Evolutionary conservation across 1,140 invertebrate species (phyloP), one percentile per base, ranked within the genome.

Genomic region (Pogonomyrmex californicus): DNA sequence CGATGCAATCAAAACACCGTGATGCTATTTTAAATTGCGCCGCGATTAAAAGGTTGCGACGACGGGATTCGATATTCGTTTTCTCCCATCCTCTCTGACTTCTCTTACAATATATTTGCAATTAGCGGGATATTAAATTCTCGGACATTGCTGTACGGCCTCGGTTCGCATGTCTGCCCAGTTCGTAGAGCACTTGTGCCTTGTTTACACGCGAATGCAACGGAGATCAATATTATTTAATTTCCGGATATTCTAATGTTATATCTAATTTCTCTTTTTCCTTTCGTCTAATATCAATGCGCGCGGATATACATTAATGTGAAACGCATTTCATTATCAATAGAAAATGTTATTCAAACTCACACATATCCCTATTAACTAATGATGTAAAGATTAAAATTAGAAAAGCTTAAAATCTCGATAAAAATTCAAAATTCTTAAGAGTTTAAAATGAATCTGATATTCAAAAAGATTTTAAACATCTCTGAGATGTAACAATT

Each of bases 31-130:
- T 56, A 71, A 70, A 82, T 82, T 82, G 65, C 23, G 51, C 14
- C n/a, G 44, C 41, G 68, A 83, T 83, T 83, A 83, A 83, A 75
- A 82, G 51, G 38, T 82, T 58, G 38, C 12, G 30, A 58, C 38
- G 51, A 14, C 44, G 17, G 7, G 68, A 75, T 75, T 73, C n/a
- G 41, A 82, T 82, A 73, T 82, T 23, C 79, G 41, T 38, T 83
- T 75, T 0, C 47, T 60, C 30, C 33, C 4, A 38, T 83, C 9
- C 41, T 33, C 10, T 17, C 17, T 58, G n/a, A 51, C 7, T 30
- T 73, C 41, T 82, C 66, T 82, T 82, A 82, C 51, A 73, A 83
- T 75, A 83, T 75, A 58, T 83, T 75, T 17, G 68, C 68, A 75
- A 83, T 83, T 83, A 83, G 41, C 30, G 12, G 9, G 10, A 58